Evolutionary conservation across 2,888 invertebrate genomes (phyloP), one percentile per base, ranked within the genome.

Genomic region (Eupeodes latifasciatus): DNA sequence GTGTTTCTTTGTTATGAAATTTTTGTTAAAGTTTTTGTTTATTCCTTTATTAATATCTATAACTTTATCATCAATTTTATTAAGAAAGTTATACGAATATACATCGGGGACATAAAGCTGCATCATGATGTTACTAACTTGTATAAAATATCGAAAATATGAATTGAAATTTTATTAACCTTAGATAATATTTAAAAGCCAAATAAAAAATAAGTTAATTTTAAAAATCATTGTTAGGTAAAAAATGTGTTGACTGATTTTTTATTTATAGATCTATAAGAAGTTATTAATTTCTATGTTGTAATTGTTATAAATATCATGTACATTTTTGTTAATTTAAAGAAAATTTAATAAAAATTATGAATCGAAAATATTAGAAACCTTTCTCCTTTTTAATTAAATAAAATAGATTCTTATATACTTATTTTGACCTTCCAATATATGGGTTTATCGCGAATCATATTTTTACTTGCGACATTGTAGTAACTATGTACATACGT

Each of bases 181-280:
- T 12, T 78, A 74, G 71, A 76, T 61, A 67, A 64, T 74, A 19
- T 44, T 34, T 62, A 71, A 67, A 80, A 72, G 72, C 79, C 79
- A 79, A 72, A 72, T 72, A 64, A 57, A 72, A 40, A 64, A 64
- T 80, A 78, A 83, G 49, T 74, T 74, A 64, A 64, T 67, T 72
- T 72, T 62, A 40, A 64, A 81, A 77, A 62, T 72, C 53, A 59
- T 80, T 59, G 57, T 76, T 75, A 72, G 47, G 72, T 67, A 62
- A 77, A 80, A 64, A 81, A 85, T 57, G 72, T 81, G 79, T 87
- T 87, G 87, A 87, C 87, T 87, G 87, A 87, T 87, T 84, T 87
- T 87, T 77, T 69, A 81, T 80, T 80, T 61, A 53, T 84, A 83
- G 69, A 40, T 64, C 75, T 78, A 67, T 84, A 87, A 84, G 77